Conservation (phyloP, 1,140 invertebrate species). For the Drosophila nasuta region DNA sequence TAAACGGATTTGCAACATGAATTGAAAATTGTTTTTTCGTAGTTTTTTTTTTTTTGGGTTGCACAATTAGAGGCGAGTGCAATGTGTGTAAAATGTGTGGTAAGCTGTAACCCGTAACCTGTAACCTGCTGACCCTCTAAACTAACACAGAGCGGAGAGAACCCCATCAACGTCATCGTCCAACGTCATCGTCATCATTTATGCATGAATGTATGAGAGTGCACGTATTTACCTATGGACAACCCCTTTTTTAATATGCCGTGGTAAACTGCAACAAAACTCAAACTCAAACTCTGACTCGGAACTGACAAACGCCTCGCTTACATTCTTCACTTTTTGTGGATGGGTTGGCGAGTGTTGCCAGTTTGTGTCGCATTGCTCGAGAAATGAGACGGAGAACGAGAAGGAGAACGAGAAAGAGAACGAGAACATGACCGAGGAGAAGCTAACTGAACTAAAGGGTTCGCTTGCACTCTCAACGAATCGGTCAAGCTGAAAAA, state of each 20-base stretch:
- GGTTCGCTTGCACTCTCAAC: constrained; percentile 32
- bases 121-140: constrained; percentile 81
- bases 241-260: constrained; percentile 49
- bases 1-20: constrained; percentile 57
- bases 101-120: constrained; percentile 33
- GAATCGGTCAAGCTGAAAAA: constrained; percentile 83
- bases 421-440: constrained; percentile 15
- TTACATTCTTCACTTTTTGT: constrained; percentile 10
- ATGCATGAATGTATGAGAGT: constrained; percentile 12
- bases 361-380: constrained; percentile 39
- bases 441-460: constrained; percentile 18
- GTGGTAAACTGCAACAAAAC: constrained; percentile 6
- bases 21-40: neutral
- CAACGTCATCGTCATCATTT: constrained; percentile 20
- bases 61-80: constrained; percentile 50
- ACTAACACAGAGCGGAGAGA: constrained; percentile 27
- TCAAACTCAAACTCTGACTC: neutral
- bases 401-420: constrained; percentile 10
- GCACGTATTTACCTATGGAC: constrained; percentile 43
- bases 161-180: constrained; percentile 2
- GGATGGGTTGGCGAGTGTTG: neutral
- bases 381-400: constrained; percentile 18
- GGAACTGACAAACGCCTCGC: constrained; percentile 69
- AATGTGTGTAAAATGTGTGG: constrained; percentile 26
- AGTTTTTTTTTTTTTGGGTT: constrained; percentile 34